Base-by-base conservation (phyloP, 2,113 vertebrate species). In the Semicossyphus pulcher region DNA sequence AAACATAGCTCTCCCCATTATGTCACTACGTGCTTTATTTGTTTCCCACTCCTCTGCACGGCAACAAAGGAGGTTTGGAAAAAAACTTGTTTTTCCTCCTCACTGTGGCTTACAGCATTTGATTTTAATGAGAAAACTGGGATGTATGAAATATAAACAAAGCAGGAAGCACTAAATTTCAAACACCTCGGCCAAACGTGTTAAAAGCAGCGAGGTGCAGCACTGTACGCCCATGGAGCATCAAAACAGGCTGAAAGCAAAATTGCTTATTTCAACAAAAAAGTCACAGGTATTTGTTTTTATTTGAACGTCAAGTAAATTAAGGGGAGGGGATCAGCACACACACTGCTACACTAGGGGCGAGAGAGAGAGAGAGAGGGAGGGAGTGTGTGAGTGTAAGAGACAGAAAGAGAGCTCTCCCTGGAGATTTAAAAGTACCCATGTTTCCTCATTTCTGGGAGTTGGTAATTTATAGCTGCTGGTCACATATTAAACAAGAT, bases 401-500 rank as follows among this genome's bases (percentile, higher is more conserved):
- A 39, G 60, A 84, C 36, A 80, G 66, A 89, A 67, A 78, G 82
- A 25, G 29, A 80, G 64, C 10, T 47, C 53, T 89, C 89, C 82
- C 86, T 56, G 53, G 85, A 86, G 88, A 92, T 81, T 90, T 87
- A 65, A 84, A 90, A 91, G 90, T 84, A 88, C 66, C 80, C 83
- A 65, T 86, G 86, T 91, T 92, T 90, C 87, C 82, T 91, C 88
- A 91, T 94, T 93, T 93, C 78, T 84, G 88, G 72, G 80, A 85
- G 89, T 89, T 86, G 68, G 88, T 92, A 89, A 93, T 92, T 93
- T 91, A 82, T 92, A 93, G 91, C 92, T 92, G 87, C 91, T 91
- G 91, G 91, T 93, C 90, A 91, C 86, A 90, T 88, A 91, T 93
- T 92, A 91, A 91, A 93, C 88, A 90, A 91, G 91, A 92, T 93